Percentiles rank a stretch among this genome's conserved stretches.
Evolutionary conservation across 2,113 vertebrate species (phyloP).

Genomic region (Paraplagusia blochii): DNA sequence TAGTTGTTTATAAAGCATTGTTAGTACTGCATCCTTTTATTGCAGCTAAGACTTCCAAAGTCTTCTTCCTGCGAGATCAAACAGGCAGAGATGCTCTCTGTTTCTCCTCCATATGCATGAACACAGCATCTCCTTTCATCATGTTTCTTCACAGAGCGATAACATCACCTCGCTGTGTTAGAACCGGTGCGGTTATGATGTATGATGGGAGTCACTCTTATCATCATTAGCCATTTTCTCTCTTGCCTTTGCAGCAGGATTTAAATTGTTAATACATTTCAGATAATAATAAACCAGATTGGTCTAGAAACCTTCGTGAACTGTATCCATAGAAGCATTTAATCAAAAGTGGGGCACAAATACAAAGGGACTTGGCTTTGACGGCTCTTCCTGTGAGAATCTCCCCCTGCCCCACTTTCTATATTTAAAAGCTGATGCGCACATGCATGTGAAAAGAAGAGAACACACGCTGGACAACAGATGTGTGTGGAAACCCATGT

Average conservation of each 20-base stretch:
- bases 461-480: slow-evolving; percentile 61
- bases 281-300: slow-evolving; percentile 35
- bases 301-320: slow-evolving; percentile 37
- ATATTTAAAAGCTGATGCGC: background rate
- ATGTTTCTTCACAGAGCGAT: slow-evolving; percentile 21
- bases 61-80: slow-evolving; percentile 20
- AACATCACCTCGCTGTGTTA: slow-evolving; percentile 21
- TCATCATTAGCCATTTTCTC: slow-evolving; percentile 18
- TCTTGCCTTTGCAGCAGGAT: background rate
- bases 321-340: slow-evolving; percentile 26
- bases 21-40: background rate
- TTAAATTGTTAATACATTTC: slow-evolving; percentile 4
- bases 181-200: slow-evolving; percentile 9
- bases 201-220: slow-evolving; percentile 9
- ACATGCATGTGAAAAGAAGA: slow-evolving; percentile 19
- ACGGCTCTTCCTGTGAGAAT: slow-evolving; percentile 63
- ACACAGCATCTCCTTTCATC: slow-evolving; percentile 46
- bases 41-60: slow-evolving; percentile 12
- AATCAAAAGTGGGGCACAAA: slow-evolving; percentile 45
- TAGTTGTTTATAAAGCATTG: too few relatives aligned
- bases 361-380: slow-evolving; percentile 37
- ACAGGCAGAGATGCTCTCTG: slow-evolving; percentile 18
- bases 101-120: slow-evolving; percentile 38
- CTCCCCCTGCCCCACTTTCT: slow-evolving; percentile 63
- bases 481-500: slow-evolving; percentile 43